These are phyloP conservation scores for Diplodus sargus DNA, from an alignment of 2,797 vertebrate species.

Conservation along the genomic window DNA sequence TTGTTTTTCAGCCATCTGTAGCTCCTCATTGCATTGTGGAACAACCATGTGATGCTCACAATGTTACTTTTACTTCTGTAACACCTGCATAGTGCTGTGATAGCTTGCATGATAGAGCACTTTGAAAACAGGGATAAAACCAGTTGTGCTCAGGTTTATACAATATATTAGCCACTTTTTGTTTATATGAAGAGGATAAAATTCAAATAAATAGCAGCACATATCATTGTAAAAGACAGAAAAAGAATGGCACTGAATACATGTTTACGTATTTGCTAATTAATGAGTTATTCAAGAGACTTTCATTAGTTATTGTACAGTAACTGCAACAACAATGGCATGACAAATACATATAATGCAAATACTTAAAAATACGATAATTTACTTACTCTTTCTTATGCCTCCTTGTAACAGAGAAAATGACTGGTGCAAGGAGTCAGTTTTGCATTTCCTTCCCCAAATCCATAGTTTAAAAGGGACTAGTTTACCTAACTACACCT, in stretches of 20 bases:
- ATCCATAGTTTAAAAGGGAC: not conserved
- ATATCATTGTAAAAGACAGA: too few relatives aligned
- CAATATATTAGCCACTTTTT: not conserved
- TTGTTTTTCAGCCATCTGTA: not conserved
- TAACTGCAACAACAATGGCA: constrained; percentile 5
- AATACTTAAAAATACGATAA: not conserved
- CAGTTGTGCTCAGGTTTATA: not conserved
- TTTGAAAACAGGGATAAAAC: too few relatives aligned
- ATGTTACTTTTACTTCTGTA: not conserved
- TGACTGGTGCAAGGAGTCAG: not conserved
- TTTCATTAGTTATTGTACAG: not conserved
- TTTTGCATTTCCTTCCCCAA: not conserved
- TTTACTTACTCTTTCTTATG: not conserved
- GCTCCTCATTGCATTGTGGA: not conserved
- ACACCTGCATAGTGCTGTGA: not conserved
- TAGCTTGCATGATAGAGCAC: not conserved
- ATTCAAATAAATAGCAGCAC: too few relatives aligned
- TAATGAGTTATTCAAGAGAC: not conserved
- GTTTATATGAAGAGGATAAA: not conserved
- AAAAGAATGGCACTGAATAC: too few relatives aligned
- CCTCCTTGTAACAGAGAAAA: not conserved
- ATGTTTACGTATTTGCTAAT: too few relatives aligned
- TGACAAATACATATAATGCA: not conserved
- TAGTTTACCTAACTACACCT: not conserved
- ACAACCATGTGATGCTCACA: not conserved